These are phyloP conservation scores for Coptodon bakossiorum DNA, from an alignment of 2,113 vertebrate species.

Conservation along the genomic window DNA sequence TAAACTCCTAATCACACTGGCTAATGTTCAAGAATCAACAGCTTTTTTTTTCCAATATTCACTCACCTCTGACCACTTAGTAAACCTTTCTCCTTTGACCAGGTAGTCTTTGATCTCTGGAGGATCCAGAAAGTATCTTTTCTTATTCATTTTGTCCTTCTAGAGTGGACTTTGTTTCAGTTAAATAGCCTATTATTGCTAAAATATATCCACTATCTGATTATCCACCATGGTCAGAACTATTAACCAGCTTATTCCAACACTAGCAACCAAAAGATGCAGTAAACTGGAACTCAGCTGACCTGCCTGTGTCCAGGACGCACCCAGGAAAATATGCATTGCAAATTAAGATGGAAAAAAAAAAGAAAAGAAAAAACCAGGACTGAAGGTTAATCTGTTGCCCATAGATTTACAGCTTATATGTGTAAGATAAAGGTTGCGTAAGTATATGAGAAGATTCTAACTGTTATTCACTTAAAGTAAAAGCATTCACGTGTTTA, in stretches of 20 bases:
- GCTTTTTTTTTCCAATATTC: not conserved
- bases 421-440: not conserved
- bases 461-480: not conserved
- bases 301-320: conserved; percentile 5
- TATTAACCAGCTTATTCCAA: not conserved
- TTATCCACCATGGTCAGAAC: not conserved
- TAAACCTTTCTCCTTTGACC: conserved; percentile 88
- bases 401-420: not conserved
- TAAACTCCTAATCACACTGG: not conserved
- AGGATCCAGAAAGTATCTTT: conserved; percentile 75
- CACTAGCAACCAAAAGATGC: not conserved
- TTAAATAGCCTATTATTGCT: not conserved
- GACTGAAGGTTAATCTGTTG: conserved; percentile 4
- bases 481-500: not conserved
- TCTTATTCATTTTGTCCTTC: conserved; percentile 73
- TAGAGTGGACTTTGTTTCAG: not conserved
- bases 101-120: conserved; percentile 85
- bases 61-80: conserved; percentile 97
- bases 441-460: not conserved
- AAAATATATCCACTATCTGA: not conserved
- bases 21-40: not conserved
- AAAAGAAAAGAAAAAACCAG: not conserved
- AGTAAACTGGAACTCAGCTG: not conserved
- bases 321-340: conserved; percentile 68
- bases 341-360: conserved; percentile 65